Percentiles rank a stretch among this genome's conserved stretches.
Conservation (phyloP, 2,888 invertebrate genomes). For the Drosophila buzzatii region DNA sequence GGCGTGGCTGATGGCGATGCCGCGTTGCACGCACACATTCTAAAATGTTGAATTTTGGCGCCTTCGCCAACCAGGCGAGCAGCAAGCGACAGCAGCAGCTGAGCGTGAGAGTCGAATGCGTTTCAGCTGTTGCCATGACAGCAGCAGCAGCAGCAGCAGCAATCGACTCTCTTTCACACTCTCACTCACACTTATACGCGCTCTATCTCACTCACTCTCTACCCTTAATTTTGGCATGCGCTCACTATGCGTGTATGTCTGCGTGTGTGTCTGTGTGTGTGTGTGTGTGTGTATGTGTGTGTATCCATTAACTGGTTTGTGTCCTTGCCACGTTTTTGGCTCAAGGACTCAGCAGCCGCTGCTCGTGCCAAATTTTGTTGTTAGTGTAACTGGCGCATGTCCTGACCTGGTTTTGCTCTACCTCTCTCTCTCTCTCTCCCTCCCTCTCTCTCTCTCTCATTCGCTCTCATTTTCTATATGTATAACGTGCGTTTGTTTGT, state of each 20-base stretch:
- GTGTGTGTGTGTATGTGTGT: constrained; percentile 2
- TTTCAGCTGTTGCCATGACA: constrained; percentile 37
- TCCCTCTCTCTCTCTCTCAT: neutral
- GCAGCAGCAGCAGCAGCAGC: constrained; percentile 34
- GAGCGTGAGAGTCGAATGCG: constrained; percentile 1
- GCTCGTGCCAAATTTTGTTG: constrained; percentile 40
- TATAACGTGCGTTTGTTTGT: neutral
- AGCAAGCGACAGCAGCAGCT: constrained; percentile 44
- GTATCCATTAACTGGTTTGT: constrained; percentile 19
- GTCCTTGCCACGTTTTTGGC: constrained; percentile 51
- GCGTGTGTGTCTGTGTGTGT: too few relatives aligned
- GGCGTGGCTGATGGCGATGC: constrained; percentile 33
- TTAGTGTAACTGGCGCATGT: constrained; percentile 17
- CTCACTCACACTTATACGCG: constrained; percentile 1
- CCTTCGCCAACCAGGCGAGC: constrained; percentile 82
- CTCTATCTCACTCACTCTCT: constrained; percentile 9
- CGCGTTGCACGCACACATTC: constrained; percentile 69
- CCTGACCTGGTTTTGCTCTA: constrained; percentile 63
- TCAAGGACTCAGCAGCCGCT: constrained; percentile 61
- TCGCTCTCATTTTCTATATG: neutral
- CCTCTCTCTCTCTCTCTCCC: constrained; percentile 9
- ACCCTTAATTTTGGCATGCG: constrained; percentile 5
- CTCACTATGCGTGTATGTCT: neutral
- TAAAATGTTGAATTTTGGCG: constrained; percentile 84
- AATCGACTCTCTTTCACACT: constrained; percentile 17